Evolutionary conservation across 2,113 vertebrate genomes (phyloP).

Genomic region (Ciconia stormi): DNA sequence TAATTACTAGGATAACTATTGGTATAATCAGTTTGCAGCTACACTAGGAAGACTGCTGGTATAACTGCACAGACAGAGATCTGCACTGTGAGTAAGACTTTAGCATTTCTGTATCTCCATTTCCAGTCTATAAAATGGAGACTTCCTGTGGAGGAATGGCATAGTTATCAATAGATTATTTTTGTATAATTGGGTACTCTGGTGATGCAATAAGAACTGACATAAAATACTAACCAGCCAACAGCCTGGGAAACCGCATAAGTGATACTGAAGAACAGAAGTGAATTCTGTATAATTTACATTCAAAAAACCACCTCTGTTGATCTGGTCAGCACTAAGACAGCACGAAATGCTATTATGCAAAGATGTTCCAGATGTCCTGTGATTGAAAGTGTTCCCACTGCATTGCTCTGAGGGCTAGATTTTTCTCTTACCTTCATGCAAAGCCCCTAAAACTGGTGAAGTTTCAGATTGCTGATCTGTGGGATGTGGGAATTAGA

Average conservation of each 20-base stretch:
- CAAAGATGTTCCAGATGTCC: neutral
- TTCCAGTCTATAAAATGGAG: neutral
- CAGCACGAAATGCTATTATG: neutral
- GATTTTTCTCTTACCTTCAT: neutral
- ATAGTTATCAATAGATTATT: neutral
- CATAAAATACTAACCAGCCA: neutral
- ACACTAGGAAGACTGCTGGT: neutral
- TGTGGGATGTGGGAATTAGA: neutral
- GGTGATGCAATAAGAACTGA: neutral
- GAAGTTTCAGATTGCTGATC: neutral
- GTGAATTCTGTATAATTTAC: neutral
- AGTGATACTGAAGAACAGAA: neutral
- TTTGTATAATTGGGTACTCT: neutral
- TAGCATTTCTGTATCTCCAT: neutral
- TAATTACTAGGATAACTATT: neutral
- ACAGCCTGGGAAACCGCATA: neutral
- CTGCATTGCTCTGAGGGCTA: accelerated
- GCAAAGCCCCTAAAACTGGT: neutral
- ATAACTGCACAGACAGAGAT: neutral
- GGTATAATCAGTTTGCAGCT: neutral
- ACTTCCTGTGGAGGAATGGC: neutral
- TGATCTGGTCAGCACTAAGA: neutral
- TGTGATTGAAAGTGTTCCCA: accelerated
- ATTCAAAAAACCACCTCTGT: neutral
- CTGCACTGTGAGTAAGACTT: neutral